Evolutionary conservation across 2,797 vertebrate genomes (phyloP).

Genomic region (Streptopelia turtur): DNA sequence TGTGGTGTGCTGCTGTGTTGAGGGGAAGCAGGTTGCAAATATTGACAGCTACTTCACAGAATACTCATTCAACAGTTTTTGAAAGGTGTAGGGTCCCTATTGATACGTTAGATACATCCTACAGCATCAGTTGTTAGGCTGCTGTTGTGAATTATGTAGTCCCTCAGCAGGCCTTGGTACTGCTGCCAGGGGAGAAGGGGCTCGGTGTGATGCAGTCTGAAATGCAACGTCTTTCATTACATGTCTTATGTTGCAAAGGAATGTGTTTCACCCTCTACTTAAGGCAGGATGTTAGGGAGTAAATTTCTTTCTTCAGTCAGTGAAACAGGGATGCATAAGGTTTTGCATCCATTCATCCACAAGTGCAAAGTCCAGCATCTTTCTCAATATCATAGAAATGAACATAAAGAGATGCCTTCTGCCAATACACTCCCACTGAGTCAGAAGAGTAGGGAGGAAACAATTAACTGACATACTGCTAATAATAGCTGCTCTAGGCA

Average conservation of each 20-base stretch:
- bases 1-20: not conserved
- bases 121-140: not conserved
- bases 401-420: not conserved
- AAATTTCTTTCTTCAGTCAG: not conserved
- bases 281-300: not conserved
- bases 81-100: slow-evolving; percentile 9
- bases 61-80: slow-evolving; percentile 13
- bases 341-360: not conserved
- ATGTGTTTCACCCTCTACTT: not conserved
- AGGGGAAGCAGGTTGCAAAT: slow-evolving; percentile 18
- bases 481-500: slow-evolving; percentile 57
- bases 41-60: slow-evolving; percentile 2
- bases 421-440: not conserved
- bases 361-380: not conserved
- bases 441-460: slow-evolving; percentile 34
- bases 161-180: not conserved
- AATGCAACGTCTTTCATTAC: not conserved
- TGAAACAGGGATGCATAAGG: not conserved
- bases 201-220: not conserved
- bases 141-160: not conserved
- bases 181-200: not conserved
- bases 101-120: not conserved
- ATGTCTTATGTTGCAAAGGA: not conserved
- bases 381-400: not conserved
- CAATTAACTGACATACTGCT: slow-evolving; percentile 38